Evolutionary conservation across 2,888 invertebrate genomes (phyloP).

Genomic region (Trissolcus japonicus): DNA sequence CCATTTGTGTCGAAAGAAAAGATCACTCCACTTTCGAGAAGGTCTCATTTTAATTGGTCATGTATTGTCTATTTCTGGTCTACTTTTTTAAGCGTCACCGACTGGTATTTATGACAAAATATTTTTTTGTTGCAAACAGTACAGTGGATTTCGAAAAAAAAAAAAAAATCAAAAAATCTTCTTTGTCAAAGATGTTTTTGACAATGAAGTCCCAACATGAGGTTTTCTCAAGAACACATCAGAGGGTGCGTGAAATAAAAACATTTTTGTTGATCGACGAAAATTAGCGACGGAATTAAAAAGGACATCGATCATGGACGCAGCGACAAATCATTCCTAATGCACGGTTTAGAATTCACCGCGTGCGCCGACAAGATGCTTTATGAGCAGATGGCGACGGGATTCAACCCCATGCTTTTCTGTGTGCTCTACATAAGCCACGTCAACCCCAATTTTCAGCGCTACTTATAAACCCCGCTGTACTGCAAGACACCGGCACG

Average conservation of each 20-base stretch:
- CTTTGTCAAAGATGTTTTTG: too few relatives aligned
- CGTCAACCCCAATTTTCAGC: constrained; percentile 55
- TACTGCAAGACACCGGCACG: constrained; percentile 41
- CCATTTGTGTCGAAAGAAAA: background rate
- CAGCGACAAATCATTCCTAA: constrained; percentile 66
- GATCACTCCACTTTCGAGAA: constrained; percentile 17
- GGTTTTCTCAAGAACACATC: too few relatives aligned
- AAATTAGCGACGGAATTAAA: constrained; percentile 49
- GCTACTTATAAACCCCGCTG: constrained; percentile 42
- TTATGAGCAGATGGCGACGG: constrained; percentile 54
- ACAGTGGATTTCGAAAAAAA: too few relatives aligned
- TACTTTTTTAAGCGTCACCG: constrained; percentile 10
- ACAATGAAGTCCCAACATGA: too few relatives aligned
- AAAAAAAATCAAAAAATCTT: too few relatives aligned
- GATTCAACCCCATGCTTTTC: constrained; percentile 36
- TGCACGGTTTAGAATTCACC: constrained; percentile 67
- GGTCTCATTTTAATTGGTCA: constrained; percentile 34
- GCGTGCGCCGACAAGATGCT: constrained; percentile 54
- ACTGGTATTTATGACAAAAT: constrained; percentile 1
- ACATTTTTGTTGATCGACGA: constrained; percentile 12
- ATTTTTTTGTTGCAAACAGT: background rate
- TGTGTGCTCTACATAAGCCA: constrained; percentile 34
- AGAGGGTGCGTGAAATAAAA: too few relatives aligned
- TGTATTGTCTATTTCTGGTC: constrained; percentile 18
- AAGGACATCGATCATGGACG: constrained; percentile 59